phyloP scores from a whole-genome alignment of 30 jellyfish, hydroid and myxozoan species.

The Hydractinia echinata region DNA sequence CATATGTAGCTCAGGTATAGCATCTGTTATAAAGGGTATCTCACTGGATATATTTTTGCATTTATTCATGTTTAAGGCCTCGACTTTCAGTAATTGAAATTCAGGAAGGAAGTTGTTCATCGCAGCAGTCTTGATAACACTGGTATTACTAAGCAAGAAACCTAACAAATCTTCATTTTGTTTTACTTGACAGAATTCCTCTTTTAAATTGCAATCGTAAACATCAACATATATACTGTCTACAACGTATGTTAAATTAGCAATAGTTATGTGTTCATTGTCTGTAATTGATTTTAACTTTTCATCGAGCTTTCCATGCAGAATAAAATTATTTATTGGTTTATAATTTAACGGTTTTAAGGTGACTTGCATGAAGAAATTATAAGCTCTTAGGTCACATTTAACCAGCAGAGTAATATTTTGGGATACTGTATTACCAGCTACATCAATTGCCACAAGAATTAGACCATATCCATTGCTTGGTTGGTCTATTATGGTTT shows the following conservation, averaged over 20 bases:
- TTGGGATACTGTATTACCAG: neutral
- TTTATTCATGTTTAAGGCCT: neutral
- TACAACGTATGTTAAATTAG: neutral
- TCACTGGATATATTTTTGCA: neutral
- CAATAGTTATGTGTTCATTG: neutral
- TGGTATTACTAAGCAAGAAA: neutral
- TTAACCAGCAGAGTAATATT: neutral
- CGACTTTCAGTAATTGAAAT: neutral
- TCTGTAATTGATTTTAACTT: neutral
- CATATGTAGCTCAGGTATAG: neutral
- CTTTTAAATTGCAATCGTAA: constrained; percentile 17
- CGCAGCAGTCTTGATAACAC: neutral
- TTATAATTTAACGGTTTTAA: neutral
- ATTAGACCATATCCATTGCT: neutral
- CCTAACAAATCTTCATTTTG: neutral
- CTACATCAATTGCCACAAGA: constrained; percentile 15
- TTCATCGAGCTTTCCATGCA: neutral
- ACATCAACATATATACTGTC: neutral
- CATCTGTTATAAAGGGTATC: constrained; percentile 8
- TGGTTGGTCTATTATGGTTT: neutral
- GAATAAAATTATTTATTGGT: neutral
- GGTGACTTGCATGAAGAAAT: neutral
- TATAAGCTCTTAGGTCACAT: neutral
- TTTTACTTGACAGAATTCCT: neutral
- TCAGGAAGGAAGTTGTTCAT: neutral